These are phyloP conservation scores for Xestoiulus laeticollis DNA, from an alignment of 2,888 invertebrate species.

Conservation along the genomic window DNA sequence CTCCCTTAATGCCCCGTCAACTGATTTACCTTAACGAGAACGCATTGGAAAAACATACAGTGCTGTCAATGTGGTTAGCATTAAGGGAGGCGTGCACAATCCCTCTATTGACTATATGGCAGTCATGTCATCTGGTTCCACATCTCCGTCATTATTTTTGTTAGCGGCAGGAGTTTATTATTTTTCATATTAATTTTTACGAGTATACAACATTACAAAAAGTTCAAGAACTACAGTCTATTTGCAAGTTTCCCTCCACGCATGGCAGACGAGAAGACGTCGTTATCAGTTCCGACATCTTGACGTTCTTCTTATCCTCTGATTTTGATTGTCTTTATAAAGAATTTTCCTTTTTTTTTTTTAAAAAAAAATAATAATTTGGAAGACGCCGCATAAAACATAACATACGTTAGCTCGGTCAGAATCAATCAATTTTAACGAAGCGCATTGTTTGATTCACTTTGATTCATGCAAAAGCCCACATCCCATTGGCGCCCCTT, in stretches of 20 bases:
- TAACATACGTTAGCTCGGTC: background rate
- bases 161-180: background rate
- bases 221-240: background rate
- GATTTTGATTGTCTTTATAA: slow-evolving; percentile 15
- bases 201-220: background rate
- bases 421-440: slow-evolving; percentile 45
- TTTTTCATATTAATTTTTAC: slow-evolving; percentile 19
- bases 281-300: background rate
- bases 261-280: background rate
- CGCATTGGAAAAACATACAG: too few relatives aligned
- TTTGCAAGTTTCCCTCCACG: background rate
- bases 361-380: slow-evolving; percentile 1
- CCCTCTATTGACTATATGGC: too few relatives aligned
- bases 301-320: slow-evolving; percentile 5
- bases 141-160: background rate
- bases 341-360: background rate
- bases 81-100: too few relatives aligned
- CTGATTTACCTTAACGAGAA: too few relatives aligned
- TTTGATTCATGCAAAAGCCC: background rate
- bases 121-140: background rate
- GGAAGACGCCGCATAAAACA: background rate
- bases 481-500: slow-evolving; percentile 31
- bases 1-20: too few relatives aligned
- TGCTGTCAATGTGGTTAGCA: too few relatives aligned
- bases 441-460: slow-evolving; percentile 1